Conservation (phyloP, 2,888 invertebrate genomes). For the Drosophila histrio region DNA sequence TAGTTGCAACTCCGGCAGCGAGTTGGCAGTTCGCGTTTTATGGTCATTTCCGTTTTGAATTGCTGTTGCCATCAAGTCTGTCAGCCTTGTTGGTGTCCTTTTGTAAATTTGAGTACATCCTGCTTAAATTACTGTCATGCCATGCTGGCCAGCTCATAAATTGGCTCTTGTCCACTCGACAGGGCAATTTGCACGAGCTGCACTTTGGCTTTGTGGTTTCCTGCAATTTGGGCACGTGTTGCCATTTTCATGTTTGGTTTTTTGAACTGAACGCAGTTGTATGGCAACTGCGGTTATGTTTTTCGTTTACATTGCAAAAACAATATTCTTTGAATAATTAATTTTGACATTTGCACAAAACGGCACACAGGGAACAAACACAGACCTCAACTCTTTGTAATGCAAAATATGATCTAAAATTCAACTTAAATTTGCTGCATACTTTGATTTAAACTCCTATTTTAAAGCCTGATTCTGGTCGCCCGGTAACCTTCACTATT, state of each 20-base stretch:
- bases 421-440: conserved; percentile 4
- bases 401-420: background rate
- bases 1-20: conserved; percentile 12
- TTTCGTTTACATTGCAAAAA: background rate
- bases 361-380: conserved; percentile 12
- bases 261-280: background rate
- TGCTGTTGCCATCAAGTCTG: background rate
- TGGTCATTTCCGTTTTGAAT: conserved; percentile 51
- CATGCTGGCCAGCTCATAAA: conserved; percentile 3
- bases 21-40: background rate
- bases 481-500: conserved; percentile 46
- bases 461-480: conserved; percentile 43
- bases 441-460: conserved; percentile 40
- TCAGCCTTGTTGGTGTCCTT: background rate
- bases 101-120: conserved; percentile 15
- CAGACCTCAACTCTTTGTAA: conserved; percentile 11
- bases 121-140: conserved; percentile 2
- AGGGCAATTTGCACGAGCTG: conserved; percentile 2
- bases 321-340: background rate
- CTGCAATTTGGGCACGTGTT: conserved; percentile 2
- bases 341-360: background rate
- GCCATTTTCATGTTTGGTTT: background rate
- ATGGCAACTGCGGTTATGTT: conserved; percentile 4
- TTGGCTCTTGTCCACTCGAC: background rate
- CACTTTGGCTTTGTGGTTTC: conserved; percentile 24